Conservation (phyloP, 2,113 vertebrate genomes). For the Tangachromis dhanisi region DNA sequence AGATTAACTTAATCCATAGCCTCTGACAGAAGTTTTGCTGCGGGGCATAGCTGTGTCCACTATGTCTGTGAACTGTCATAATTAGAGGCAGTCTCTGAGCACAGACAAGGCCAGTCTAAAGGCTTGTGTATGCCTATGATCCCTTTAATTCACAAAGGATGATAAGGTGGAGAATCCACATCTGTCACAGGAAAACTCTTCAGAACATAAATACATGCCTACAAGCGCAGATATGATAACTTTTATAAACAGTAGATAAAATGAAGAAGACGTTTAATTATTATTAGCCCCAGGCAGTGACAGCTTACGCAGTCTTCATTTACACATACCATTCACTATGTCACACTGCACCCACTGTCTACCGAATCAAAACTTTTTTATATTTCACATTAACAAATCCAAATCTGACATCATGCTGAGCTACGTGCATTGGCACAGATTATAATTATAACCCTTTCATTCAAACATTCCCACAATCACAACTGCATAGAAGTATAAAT, state of each 20-base stretch:
- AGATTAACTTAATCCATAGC: conserved; percentile 46
- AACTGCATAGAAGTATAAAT: not conserved
- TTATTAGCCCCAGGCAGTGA: not conserved
- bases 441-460: not conserved
- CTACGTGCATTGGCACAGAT: not conserved
- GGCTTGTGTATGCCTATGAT: not conserved
- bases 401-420: not conserved
- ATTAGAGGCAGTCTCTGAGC: not conserved
- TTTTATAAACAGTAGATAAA: not conserved
- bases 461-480: not conserved
- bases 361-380: not conserved
- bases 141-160: not conserved
- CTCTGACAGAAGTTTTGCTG: conserved; percentile 21
- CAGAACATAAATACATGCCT: not conserved
- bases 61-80: conserved; percentile 4
- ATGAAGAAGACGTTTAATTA: not conserved
- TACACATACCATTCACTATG: not conserved
- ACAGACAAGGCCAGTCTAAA: not conserved
- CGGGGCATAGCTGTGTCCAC: not conserved
- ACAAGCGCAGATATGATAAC: not conserved
- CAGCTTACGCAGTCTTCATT: not conserved
- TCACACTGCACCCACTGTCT: not conserved
- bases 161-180: not conserved
- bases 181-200: not conserved
- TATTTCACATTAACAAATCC: not conserved